phyloP scores from a whole-genome alignment of 2,888 invertebrate species.

The Agrotis clavis region DNA sequence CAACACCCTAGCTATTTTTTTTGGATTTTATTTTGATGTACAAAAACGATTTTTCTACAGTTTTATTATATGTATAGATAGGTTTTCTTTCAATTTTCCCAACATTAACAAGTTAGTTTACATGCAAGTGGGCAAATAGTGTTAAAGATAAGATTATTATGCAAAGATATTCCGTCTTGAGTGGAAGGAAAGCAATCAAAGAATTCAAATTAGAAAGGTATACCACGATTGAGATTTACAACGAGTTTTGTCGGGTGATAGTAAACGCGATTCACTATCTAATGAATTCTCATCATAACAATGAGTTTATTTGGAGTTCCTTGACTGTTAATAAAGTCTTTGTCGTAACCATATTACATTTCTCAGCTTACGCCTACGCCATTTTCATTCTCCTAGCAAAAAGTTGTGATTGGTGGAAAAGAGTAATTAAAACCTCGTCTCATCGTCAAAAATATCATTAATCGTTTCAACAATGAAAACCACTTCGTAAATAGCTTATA shows the following conservation, averaged over 20 bases:
- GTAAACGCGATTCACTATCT: constrained; percentile 55
- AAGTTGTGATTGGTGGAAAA: neutral
- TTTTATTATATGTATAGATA: neutral
- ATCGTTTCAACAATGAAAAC: neutral
- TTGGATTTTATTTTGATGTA: too few relatives aligned
- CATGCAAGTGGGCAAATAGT: constrained; percentile 44
- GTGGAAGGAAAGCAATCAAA: constrained; percentile 66
- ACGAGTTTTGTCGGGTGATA: constrained; percentile 60
- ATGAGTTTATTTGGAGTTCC: constrained; percentile 52
- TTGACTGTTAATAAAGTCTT: neutral
- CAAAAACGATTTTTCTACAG: too few relatives aligned
- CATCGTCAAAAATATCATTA: neutral
- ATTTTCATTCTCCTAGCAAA: too few relatives aligned
- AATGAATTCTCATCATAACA: constrained; percentile 63
- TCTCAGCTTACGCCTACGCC: too few relatives aligned
- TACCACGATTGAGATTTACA: constrained; percentile 61
- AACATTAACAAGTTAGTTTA: constrained; percentile 35
- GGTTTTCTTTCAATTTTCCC: constrained; percentile 51
- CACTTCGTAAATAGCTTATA: neutral
- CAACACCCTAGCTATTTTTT: too few relatives aligned
- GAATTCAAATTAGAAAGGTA: constrained; percentile 76
- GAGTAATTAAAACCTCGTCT: neutral
- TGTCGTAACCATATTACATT: neutral
- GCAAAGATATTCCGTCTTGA: constrained; percentile 58
- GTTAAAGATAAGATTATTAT: constrained; percentile 61